Conservation (phyloP, 2,888 invertebrate species). For the Auanema freiburgensis region DNA sequence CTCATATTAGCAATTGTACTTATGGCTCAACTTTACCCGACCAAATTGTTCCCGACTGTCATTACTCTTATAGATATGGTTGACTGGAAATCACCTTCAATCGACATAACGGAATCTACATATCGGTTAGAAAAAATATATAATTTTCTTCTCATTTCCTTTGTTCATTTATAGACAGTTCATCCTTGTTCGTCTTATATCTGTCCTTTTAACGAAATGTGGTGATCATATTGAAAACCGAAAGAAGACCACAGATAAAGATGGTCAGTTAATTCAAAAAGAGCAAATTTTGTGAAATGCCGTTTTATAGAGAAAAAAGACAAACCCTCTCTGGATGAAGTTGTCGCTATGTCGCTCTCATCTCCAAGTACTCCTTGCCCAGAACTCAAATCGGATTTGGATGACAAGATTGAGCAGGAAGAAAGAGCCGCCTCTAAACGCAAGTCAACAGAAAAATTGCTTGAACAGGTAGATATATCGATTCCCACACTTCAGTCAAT, state of each 20-base stretch:
- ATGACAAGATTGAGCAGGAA: neutral
- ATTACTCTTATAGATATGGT: constrained; percentile 13
- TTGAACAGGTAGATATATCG: constrained; percentile 1
- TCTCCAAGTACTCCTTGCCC: too few species aligned
- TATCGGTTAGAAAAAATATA: constrained; percentile 6
- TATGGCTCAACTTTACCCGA: constrained; percentile 15
- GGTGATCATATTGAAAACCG: constrained; percentile 10
- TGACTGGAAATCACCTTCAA: constrained; percentile 4
- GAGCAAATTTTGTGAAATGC: neutral
- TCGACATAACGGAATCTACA: constrained; percentile 1
- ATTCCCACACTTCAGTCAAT: neutral
- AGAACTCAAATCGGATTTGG: neutral
- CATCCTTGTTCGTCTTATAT: constrained; percentile 18
- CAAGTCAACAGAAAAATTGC: constrained; percentile 7
- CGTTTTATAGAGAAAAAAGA: constrained; percentile 7
- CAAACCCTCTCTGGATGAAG: constrained; percentile 5
- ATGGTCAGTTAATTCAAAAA: too few species aligned
- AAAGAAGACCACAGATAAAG: constrained; percentile 6
- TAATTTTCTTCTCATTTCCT: neutral
- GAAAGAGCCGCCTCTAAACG: constrained; percentile 2
- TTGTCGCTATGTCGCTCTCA: neutral
- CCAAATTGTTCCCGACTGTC: constrained; percentile 10
- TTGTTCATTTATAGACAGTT: constrained; percentile 13
- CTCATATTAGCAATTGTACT: constrained; percentile 14
- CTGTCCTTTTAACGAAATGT: constrained; percentile 18